Conservation (phyloP, 2,797 vertebrate genomes). For the Acanthiza pusilla region DNA sequence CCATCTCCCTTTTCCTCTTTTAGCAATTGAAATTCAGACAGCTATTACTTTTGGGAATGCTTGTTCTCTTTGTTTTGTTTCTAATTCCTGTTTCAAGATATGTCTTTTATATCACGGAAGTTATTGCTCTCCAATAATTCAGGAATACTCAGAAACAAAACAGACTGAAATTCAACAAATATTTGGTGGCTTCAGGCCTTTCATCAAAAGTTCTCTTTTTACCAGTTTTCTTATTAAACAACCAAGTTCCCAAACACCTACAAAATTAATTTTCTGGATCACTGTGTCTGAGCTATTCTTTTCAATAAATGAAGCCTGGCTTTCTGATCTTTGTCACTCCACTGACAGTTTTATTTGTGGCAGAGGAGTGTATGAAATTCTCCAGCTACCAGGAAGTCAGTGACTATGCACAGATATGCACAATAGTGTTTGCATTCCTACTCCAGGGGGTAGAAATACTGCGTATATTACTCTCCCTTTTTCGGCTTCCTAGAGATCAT, state of each 20-base stretch:
- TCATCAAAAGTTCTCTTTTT: conserved; percentile 66
- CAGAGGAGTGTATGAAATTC: conserved; percentile 81
- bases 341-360: conserved; percentile 84
- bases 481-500: conserved; percentile 78
- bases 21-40: background rate
- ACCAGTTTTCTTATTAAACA: conserved; percentile 75
- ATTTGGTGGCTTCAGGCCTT: conserved; percentile 61
- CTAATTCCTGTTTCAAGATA: conserved; percentile 26
- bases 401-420: conserved; percentile 72
- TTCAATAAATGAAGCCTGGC: conserved; percentile 73
- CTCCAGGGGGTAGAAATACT: conserved; percentile 79
- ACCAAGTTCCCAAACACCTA: conserved; percentile 72
- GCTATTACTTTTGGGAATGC: background rate
- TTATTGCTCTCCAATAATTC: conserved; percentile 49
- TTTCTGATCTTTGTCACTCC: conserved; percentile 78
- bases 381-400: conserved; percentile 80
- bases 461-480: conserved; percentile 75
- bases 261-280: conserved; percentile 84
- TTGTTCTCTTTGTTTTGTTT: background rate
- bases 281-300: conserved; percentile 79
- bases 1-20: background rate
- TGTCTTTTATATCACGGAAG: background rate
- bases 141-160: conserved; percentile 40
- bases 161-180: conserved; percentile 63
- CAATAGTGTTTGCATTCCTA: conserved; percentile 84